Evolutionary conservation across 2,797 vertebrate genomes (phyloP).

Genomic region (Rhincodon typus): DNA sequence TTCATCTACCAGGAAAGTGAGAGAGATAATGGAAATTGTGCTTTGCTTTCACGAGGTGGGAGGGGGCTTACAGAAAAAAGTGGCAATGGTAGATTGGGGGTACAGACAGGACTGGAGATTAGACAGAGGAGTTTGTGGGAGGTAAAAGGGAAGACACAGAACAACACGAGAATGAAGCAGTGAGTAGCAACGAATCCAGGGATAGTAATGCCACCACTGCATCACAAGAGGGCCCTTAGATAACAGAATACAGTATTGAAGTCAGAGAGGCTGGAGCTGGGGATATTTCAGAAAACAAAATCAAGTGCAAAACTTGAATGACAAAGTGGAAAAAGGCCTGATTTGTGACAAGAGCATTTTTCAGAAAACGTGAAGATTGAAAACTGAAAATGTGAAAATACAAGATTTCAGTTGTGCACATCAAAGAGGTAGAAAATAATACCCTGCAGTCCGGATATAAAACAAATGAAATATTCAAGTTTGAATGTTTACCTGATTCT

Average conservation of each 20-base stretch:
- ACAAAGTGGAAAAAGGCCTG: not conserved
- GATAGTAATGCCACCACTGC: no score
- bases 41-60: not conserved
- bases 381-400: not conserved
- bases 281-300: not conserved
- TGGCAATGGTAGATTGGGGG: not conserved
- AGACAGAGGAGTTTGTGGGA: not conserved
- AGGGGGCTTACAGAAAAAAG: not conserved
- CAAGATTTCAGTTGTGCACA: not conserved
- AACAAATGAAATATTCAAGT: not conserved
- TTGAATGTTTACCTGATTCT: constrained; percentile 82
- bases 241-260: no score
- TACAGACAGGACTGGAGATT: not conserved
- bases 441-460: no score
- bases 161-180: not conserved
- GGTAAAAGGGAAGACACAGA: not conserved
- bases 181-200: not conserved
- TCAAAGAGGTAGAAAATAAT: not conserved
- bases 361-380: not conserved
- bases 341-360: not conserved
- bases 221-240: no score
- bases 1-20: not conserved
- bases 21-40: not conserved
- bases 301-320: not conserved
- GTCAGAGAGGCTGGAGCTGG: no score